A percentile compares a stretch with the other conserved stretches of the same genome.
These are phyloP conservation scores for Sarcophaga rosellei DNA, from an alignment of 2,888 invertebrate genomes.

Conservation along the genomic window DNA sequence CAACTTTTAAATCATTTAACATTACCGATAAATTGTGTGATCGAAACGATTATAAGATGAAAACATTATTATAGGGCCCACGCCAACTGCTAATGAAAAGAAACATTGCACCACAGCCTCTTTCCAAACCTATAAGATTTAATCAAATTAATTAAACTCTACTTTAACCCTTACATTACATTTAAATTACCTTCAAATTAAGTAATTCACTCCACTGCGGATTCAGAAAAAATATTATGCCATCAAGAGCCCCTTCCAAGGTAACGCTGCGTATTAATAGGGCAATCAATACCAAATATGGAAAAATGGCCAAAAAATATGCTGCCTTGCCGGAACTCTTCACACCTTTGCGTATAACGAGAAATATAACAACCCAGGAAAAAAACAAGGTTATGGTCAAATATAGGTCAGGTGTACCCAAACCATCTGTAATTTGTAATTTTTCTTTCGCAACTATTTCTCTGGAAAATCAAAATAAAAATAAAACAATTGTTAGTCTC, in stretches of 20 bases:
- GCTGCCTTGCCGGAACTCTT: constrained; percentile 91
- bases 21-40: constrained; percentile 84
- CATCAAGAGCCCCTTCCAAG: constrained; percentile 87
- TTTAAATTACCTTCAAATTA: constrained; percentile 66
- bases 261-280: constrained; percentile 86
- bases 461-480: constrained; percentile 75
- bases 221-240: constrained; percentile 89
- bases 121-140: constrained; percentile 86
- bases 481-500: background rate
- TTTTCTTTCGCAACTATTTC: constrained; percentile 83
- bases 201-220: constrained; percentile 86
- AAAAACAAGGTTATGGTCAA: constrained; percentile 85
- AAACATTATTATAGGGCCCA: constrained; percentile 90
- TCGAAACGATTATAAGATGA: constrained; percentile 89
- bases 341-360: constrained; percentile 87
- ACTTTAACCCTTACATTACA: background rate
- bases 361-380: constrained; percentile 87
- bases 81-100: constrained; percentile 88
- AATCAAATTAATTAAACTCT: background rate
- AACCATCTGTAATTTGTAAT: constrained; percentile 78
- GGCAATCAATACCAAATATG: constrained; percentile 89
- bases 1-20: background rate
- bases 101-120: constrained; percentile 90
- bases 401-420: constrained; percentile 86
- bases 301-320: constrained; percentile 94